phyloP scores from a whole-genome alignment of 1,140 invertebrate species.

The Chironomus tepperi region DNA sequence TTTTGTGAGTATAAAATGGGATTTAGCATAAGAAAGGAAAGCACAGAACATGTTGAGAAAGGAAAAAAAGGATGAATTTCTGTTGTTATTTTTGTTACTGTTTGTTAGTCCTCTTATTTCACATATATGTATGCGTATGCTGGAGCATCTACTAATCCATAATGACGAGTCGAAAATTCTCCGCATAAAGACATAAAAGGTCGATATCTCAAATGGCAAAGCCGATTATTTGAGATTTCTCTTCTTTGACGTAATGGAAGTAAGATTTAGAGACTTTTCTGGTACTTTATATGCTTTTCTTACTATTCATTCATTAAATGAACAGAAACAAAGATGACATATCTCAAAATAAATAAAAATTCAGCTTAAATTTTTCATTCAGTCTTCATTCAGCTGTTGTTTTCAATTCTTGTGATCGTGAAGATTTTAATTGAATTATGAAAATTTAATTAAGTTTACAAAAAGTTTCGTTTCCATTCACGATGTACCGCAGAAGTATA shows the following conservation, averaged over 20 bases:
- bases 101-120: background rate
- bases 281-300: background rate
- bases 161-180: background rate
- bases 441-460: background rate
- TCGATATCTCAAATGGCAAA: constrained; percentile 6
- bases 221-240: background rate
- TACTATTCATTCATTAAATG: background rate
- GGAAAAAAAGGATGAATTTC: background rate
- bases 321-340: background rate
- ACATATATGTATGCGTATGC: background rate
- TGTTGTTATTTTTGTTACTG: background rate
- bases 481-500: background rate
- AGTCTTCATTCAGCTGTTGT: background rate
- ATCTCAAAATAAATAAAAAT: too few species aligned
- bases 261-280: background rate
- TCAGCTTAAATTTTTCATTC: too few species aligned
- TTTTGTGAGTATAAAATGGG: background rate
- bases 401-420: background rate
- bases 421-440: background rate
- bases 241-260: background rate
- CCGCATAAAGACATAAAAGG: background rate
- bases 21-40: constrained; percentile 1
- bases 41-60: background rate
- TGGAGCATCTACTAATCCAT: background rate
- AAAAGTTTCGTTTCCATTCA: background rate